A percentile compares a stretch with the other conserved stretches of the same genome.
phyloP scores from a whole-genome alignment of 1,140 invertebrate genomes.

The Drosophila busckii region DNA sequence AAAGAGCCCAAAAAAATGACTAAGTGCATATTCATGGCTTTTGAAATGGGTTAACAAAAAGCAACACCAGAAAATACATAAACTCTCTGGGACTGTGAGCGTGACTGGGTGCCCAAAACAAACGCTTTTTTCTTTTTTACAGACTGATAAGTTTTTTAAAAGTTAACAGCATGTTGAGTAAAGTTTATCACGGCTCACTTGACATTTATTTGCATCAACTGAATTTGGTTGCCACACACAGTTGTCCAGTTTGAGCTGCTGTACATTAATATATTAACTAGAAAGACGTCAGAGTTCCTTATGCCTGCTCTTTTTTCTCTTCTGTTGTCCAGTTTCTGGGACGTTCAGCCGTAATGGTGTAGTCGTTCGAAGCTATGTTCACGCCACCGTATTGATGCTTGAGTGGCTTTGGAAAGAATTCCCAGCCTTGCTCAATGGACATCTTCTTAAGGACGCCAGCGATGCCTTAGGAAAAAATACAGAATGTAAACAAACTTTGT shows the following conservation, averaged over 20 bases:
- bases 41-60: constrained; percentile 59
- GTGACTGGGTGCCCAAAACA: constrained; percentile 57
- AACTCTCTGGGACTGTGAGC: constrained; percentile 35
- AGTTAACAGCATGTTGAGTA: constrained; percentile 1
- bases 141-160: constrained; percentile 5
- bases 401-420: constrained; percentile 79
- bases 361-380: constrained; percentile 69
- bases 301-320: constrained; percentile 10
- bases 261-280: constrained; percentile 16
- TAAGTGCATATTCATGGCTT: constrained; percentile 70
- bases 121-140: constrained; percentile 16
- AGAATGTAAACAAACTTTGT: constrained; percentile 27
- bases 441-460: constrained; percentile 82
- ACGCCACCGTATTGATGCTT: constrained; percentile 51
- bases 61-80: constrained; percentile 31
- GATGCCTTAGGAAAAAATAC: constrained; percentile 72
- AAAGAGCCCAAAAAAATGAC: constrained; percentile 56
- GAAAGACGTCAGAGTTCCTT: constrained; percentile 5
- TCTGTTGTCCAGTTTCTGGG: constrained; percentile 61
- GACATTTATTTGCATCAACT: constrained; percentile 42
- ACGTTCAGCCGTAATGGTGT: constrained; percentile 70
- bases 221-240: constrained; percentile 5
- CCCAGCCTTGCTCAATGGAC: constrained; percentile 80
- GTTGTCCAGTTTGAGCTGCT: neutral
- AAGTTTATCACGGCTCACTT: constrained; percentile 48